Percentiles rank a stretch among this genome's conserved stretches.
These are phyloP conservation scores for Pseudolaguvia tuberculata DNA, from an alignment of 2,113 vertebrate species.

Conservation along the genomic window DNA sequence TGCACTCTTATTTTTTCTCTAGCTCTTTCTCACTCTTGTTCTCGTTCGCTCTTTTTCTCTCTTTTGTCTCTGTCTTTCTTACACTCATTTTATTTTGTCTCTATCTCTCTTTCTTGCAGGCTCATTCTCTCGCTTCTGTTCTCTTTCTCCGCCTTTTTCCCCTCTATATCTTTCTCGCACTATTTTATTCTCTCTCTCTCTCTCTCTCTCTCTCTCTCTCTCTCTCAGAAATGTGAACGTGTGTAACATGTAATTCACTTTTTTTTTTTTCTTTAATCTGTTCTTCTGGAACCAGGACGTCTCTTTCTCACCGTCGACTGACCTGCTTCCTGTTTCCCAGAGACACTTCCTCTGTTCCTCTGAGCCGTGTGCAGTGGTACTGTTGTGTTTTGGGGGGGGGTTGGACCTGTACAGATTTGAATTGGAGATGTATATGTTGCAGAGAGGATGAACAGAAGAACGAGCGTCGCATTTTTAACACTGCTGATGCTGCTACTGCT, in stretches of 20 bases:
- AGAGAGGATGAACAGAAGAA: neutral
- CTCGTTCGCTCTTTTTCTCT: too few relatives aligned
- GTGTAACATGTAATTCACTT: neutral
- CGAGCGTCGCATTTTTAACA: constrained; percentile 21
- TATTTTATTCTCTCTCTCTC: neutral
- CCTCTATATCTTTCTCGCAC: too few relatives aligned
- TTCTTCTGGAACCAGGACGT: neutral
- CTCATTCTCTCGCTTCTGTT: too few relatives aligned
- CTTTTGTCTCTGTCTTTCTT: too few relatives aligned
- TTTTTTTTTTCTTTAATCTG: neutral
- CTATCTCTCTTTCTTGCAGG: too few relatives aligned
- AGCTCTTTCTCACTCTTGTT: too few relatives aligned
- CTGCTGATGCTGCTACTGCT: neutral
- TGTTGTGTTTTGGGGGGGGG: neutral
- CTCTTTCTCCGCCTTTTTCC: too few relatives aligned
- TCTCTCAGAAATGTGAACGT: neutral
- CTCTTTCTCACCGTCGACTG: neutral
- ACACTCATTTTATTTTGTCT: too few relatives aligned
- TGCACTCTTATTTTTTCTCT: too few relatives aligned
- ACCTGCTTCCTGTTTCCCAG: constrained; percentile 2
- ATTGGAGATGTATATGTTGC: constrained; percentile 36
- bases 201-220: neutral
- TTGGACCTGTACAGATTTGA: constrained; percentile 31
- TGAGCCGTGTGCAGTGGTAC: constrained; percentile 26
- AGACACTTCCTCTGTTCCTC: constrained; percentile 8